Conservation (phyloP, 2,113 vertebrate species). For the Protobothrops mucrosquamatus region DNA sequence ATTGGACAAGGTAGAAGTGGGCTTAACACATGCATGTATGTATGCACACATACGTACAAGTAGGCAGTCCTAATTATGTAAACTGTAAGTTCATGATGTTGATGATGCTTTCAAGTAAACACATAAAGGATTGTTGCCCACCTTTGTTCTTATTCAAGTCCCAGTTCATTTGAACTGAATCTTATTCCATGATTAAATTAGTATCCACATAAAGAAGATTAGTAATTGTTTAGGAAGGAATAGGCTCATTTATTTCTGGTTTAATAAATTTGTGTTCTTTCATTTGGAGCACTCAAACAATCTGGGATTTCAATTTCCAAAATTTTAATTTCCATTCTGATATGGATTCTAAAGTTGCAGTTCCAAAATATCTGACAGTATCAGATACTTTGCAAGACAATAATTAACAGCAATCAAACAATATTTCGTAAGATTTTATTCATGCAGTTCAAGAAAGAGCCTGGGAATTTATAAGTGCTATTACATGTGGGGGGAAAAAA, state of each 20-base stretch:
- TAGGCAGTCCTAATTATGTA: background rate
- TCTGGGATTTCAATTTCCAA: background rate
- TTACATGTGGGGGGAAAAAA: background rate
- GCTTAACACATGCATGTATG: background rate
- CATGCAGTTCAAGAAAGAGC: background rate
- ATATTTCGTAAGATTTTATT: background rate
- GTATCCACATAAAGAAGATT: background rate
- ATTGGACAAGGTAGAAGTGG: background rate
- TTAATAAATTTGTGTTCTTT: background rate
- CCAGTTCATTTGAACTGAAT: background rate
- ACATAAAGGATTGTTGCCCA: background rate
- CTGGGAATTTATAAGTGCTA: background rate
- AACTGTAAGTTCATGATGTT: background rate
- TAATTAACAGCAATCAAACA: background rate
- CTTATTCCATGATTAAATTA: background rate
- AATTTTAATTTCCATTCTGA: background rate
- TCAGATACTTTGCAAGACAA: background rate
- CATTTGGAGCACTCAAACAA: background rate
- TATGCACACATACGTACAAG: background rate
- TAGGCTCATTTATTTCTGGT: background rate
- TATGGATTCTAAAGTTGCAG: background rate
- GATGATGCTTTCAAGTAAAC: background rate
- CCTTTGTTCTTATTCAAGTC: background rate
- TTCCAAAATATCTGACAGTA: background rate
- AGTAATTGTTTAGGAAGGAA: background rate